phyloP scores from a whole-genome alignment of 2,888 invertebrate genomes.

The Athalia cordata region DNA sequence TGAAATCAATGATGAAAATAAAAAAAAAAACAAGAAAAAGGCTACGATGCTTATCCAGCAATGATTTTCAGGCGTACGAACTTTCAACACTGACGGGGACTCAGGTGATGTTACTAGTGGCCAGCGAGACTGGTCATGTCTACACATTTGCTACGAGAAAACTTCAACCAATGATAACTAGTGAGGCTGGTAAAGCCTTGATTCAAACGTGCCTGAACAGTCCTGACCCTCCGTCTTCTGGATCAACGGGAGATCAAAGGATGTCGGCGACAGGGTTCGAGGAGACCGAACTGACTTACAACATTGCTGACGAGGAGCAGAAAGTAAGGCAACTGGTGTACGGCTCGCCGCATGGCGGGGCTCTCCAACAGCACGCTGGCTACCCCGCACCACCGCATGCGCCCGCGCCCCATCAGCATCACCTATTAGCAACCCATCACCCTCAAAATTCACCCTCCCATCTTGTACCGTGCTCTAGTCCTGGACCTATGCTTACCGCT shows the following conservation, averaged over 20 bases:
- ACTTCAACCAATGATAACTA: constrained; percentile 99
- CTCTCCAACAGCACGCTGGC: constrained; percentile 74
- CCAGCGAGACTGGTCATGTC: constrained; percentile 99
- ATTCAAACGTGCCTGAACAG: constrained; percentile 99
- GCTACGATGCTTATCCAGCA: background rate
- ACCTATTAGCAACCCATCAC: constrained; percentile 80
- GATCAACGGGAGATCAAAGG: constrained; percentile 88
- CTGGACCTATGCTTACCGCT: constrained; percentile 83
- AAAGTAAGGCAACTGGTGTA: constrained; percentile 98
- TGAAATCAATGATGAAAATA: no score
- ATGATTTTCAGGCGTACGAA: constrained; percentile 92
- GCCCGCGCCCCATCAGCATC: constrained; percentile 78
- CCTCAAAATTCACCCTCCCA: constrained; percentile 74
- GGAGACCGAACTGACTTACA: constrained; percentile 98
- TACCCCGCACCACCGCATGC: constrained; percentile 75
- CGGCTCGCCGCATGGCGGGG: constrained; percentile 82
- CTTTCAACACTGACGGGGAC: constrained; percentile 98
- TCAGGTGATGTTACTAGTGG: constrained; percentile 99
- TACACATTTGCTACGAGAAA: constrained; percentile 99
- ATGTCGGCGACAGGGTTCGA: constrained; percentile 99
- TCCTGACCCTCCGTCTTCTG: constrained; percentile 88
- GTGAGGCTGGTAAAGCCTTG: constrained; percentile 96
- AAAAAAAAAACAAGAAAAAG: background rate
- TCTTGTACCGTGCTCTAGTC: constrained; percentile 79
- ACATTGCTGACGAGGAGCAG: constrained; percentile 95